Evolutionary conservation across 2,797 vertebrate species (phyloP).

Genomic region (Onychomys leucogaster): DNA sequence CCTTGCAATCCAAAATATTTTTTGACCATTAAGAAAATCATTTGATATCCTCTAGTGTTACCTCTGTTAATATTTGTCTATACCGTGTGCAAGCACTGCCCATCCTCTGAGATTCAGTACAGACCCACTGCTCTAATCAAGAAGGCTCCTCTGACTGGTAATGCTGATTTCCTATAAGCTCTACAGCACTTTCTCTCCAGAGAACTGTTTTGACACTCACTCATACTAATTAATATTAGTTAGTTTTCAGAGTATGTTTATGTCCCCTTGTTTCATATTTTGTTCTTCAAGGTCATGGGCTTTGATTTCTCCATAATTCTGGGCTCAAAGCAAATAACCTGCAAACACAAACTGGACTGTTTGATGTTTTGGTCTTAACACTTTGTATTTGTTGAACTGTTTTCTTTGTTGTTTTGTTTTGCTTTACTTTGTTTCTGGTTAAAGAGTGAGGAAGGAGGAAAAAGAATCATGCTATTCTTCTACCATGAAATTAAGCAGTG

Average conservation of each 20-base stretch:
- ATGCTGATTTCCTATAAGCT: not conserved
- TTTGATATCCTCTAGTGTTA: not conserved
- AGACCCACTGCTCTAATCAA: not conserved
- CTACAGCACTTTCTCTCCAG: not conserved
- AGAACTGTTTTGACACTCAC: not conserved
- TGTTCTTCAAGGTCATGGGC: not conserved
- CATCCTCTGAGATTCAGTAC: not conserved
- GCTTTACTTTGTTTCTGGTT: not conserved
- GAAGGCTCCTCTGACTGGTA: not conserved
- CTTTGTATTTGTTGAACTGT: not conserved
- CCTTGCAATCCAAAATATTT: not conserved
- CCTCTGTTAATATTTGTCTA: not conserved
- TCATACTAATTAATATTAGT: not conserved
- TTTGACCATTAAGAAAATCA: not conserved
- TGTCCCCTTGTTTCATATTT: not conserved
- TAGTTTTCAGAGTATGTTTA: not conserved
- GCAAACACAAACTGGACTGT: not conserved
- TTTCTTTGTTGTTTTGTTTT: not conserved
- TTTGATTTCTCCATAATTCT: not conserved
- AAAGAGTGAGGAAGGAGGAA: not conserved
- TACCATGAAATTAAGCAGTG: not conserved
- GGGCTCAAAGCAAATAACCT: not conserved
- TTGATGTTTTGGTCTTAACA: not conserved
- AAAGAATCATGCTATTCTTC: not conserved
- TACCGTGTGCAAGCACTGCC: accelerated